Base-by-base conservation (phyloP, 2,888 invertebrate genomes). In the Odiellus spinosus region DNA sequence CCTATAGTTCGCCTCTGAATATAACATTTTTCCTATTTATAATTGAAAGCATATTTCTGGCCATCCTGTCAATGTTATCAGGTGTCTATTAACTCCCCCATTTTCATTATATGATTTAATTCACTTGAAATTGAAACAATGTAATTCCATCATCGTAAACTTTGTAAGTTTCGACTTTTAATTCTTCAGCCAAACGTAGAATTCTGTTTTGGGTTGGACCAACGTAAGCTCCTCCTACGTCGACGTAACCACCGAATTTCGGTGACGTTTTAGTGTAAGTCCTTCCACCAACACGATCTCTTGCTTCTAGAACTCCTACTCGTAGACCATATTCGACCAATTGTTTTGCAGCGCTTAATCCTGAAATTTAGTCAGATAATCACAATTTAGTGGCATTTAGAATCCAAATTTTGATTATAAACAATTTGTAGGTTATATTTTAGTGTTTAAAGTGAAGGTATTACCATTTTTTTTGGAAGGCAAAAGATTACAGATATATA, bases 211-310 rank as follows among this genome's bases (percentile, higher is more conserved):
- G 63, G 3, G 59, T 59, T 8, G 63, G 60, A 4, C 63, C 63
- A 6, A 62, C 58, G 47, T 62, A 64, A 8, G 63, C 53, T 12
- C 60, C 63, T 4, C 63, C 64, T 12, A 64, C 52, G 48, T 64
- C 64, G 2, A 56, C 55, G 36, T 55, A 56, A 15, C 50, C 46
- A 4, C 26, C 21, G 38, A 41, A 38, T 17, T 41, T 52, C 1
- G 52, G 45, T 26, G 26, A 44, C 53, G 50, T 50, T 26, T 26
- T 26, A 14, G 38, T 38, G 18, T 3, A n/a, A 38, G 38, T 38
- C 14, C 14, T 15, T 10, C 38, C 38, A 12, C 38, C 38, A 15
- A 38, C 38, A 14, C 38, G 38, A n/a, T 38, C 38, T 17, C 38
- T 11, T n/a, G 38, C 38, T n/a, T 38, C 38, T 2, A 38, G 18